A percentile compares a stretch with the other conserved stretches of the same genome.
Evolutionary conservation across 2,797 vertebrate genomes (phyloP).

Genomic region (Orientallactaga sibirica): DNA sequence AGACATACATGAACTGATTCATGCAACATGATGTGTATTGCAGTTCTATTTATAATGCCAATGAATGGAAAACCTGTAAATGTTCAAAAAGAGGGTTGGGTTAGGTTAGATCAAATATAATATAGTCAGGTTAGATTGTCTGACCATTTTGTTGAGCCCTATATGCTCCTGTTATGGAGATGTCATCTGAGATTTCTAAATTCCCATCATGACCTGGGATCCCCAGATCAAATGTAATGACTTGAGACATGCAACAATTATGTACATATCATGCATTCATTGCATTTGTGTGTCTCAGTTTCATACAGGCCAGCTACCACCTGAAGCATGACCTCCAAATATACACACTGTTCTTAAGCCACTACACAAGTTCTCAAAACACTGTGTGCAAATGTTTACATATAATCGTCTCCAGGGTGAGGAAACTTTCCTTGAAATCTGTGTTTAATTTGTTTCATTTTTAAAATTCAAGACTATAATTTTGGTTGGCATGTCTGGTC

Average conservation of each 20-base stretch:
- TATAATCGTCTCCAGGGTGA: not conserved
- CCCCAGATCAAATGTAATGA: constrained; percentile 77
- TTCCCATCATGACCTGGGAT: constrained; percentile 55
- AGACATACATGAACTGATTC: constrained; percentile 17
- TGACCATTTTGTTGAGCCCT: not conserved
- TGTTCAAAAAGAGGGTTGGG: not conserved
- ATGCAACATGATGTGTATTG: not conserved
- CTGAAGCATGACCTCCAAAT: constrained; percentile 67
- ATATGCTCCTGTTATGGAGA: not conserved
- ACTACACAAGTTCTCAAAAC: constrained; percentile 67
- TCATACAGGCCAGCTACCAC: constrained; percentile 72
- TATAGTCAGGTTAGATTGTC: not conserved
- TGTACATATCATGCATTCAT: constrained; percentile 64
- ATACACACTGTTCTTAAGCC: constrained; percentile 58
- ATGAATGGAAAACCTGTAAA: constrained; percentile 13
- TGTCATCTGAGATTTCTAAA: constrained; percentile 82
- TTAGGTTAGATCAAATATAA: constrained; percentile 47
- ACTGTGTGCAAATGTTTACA: constrained; percentile 46
- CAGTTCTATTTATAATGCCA: not conserved
- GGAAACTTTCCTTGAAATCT: not conserved
- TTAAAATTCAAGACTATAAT: constrained; percentile 42
- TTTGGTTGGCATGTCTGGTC: not conserved
- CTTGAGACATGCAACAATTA: constrained; percentile 66
- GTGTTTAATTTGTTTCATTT: constrained; percentile 35
- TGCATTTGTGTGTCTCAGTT: constrained; percentile 77